A percentile compares a stretch with the other conserved stretches of the same genome.
Conservation (phyloP, 35 echinoderm and acorn worm species). For the Acanthaster planci region DNA sequence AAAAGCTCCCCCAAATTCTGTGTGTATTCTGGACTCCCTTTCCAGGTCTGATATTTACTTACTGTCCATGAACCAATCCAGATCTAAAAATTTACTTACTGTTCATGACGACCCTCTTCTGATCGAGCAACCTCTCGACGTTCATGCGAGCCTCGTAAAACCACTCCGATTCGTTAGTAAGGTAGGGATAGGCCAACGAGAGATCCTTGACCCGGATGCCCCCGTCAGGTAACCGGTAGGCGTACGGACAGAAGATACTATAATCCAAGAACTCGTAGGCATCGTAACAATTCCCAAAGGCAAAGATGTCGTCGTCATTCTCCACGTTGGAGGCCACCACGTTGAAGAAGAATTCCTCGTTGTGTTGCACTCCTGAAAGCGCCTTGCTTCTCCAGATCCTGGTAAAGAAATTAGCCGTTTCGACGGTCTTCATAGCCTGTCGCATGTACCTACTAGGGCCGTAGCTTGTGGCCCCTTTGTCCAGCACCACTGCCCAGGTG, state of each 20-base stretch:
- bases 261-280: constrained; percentile 66
- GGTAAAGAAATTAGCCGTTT: constrained; percentile 86
- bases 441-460: constrained; percentile 76
- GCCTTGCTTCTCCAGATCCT: constrained; percentile 75
- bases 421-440: constrained; percentile 77
- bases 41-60: too few relatives aligned
- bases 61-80: neutral
- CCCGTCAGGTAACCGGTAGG: constrained; percentile 70
- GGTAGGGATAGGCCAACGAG: constrained; percentile 79
- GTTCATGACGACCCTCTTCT: constrained; percentile 23
- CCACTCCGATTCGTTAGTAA: constrained; percentile 86
- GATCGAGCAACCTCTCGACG: constrained; percentile 50
- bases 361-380: constrained; percentile 63
- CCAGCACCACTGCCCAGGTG: constrained; percentile 58
- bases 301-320: constrained; percentile 91
- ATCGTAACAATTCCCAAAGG: constrained; percentile 91
- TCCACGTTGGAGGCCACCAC: constrained; percentile 85
- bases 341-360: constrained; percentile 85
- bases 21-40: too few relatives aligned
- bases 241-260: constrained; percentile 83
- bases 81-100: constrained; percentile 45
- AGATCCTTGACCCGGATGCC: constrained; percentile 86
- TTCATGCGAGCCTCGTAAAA: constrained; percentile 86
- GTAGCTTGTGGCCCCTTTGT: constrained; percentile 66
- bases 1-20: too few relatives aligned